A percentile compares a stretch with the other conserved stretches of the same genome.
Conservation (phyloP, 2,797 vertebrate genomes). For the Uromys caudimaculatus region DNA sequence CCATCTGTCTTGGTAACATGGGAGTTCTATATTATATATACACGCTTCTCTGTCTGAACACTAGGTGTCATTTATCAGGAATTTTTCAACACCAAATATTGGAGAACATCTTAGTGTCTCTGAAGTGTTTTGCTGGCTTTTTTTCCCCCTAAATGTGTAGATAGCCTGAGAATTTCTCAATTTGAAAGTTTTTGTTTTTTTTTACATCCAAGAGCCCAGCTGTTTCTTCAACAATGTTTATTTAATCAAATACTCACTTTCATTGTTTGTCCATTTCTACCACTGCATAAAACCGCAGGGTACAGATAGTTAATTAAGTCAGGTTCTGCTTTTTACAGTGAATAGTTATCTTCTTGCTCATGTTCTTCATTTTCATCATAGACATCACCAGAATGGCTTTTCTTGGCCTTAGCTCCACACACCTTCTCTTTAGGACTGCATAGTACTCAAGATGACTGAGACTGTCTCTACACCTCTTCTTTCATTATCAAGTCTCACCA, state of each 20-base stretch:
- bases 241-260: neutral
- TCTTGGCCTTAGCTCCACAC: neutral
- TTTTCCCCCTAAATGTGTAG: neutral
- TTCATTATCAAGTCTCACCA: neutral
- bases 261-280: neutral
- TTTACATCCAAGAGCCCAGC: neutral
- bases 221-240: neutral
- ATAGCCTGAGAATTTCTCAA: neutral
- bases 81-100: neutral
- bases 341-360: neutral
- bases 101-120: neutral
- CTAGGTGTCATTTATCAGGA: neutral
- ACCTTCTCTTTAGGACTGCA: neutral
- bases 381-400: neutral
- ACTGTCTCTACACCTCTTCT: neutral
- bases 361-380: neutral
- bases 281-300: neutral
- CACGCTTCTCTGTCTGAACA: neutral
- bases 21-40: neutral
- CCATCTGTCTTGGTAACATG: neutral
- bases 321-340: neutral
- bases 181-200: neutral
- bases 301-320: neutral
- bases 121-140: neutral
- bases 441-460: neutral